Evolutionary conservation across 2,113 vertebrate genomes (phyloP).

Genomic region (Siphamia tubifer): DNA sequence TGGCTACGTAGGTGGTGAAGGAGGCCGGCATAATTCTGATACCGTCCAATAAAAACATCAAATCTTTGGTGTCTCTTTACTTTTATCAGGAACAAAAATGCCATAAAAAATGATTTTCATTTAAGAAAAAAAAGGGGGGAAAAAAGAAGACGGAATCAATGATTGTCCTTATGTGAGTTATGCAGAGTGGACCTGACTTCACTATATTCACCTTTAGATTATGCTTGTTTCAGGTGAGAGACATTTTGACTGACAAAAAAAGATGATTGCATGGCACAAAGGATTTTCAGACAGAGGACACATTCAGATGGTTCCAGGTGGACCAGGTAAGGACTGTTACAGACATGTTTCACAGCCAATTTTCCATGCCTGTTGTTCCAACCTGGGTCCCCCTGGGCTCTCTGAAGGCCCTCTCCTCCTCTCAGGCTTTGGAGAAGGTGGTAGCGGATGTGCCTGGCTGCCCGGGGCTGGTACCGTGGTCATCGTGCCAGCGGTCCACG

Average conservation of each 20-base stretch:
- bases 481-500: slow-evolving; percentile 96
- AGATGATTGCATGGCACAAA: slow-evolving; percentile 79
- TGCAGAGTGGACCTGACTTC: slow-evolving; percentile 71
- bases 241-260: slow-evolving; percentile 67
- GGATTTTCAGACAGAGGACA: slow-evolving; percentile 59
- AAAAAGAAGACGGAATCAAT: slow-evolving; percentile 67
- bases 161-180: slow-evolving; percentile 74
- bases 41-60: slow-evolving; percentile 56
- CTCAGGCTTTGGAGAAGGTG: slow-evolving; percentile 98
- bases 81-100: slow-evolving; percentile 58
- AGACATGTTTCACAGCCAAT: slow-evolving; percentile 46
- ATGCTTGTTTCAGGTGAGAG: slow-evolving; percentile 65
- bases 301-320: slow-evolving; percentile 51
- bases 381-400: slow-evolving; percentile 30
- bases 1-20: slow-evolving; percentile 53
- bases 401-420: slow-evolving; percentile 60
- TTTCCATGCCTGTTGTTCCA: slow-evolving; percentile 37
- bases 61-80: slow-evolving; percentile 77
- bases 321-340: slow-evolving; percentile 42
- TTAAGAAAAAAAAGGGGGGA: no score
- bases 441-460: slow-evolving; percentile 86
- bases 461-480: slow-evolving; percentile 85
- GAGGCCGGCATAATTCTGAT: slow-evolving; percentile 43
- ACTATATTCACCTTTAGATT: slow-evolving; percentile 60
- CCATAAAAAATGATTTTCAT: slow-evolving; percentile 60